A percentile compares a stretch with the other conserved stretches of the same genome.
These are phyloP conservation scores for Myiozetetes cayanensis DNA, from an alignment of 2,113 vertebrate genomes.

Conservation along the genomic window DNA sequence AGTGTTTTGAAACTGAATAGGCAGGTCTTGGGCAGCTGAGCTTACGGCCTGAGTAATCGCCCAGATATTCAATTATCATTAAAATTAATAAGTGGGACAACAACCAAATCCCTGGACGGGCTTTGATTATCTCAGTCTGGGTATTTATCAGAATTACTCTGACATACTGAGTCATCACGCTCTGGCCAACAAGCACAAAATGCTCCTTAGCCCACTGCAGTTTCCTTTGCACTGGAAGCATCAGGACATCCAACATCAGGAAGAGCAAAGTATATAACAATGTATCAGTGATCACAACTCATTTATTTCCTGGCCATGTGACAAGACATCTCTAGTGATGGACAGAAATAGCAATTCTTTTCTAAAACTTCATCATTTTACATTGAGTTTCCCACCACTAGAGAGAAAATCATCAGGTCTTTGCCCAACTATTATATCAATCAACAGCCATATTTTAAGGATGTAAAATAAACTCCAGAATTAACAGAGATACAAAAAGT, in stretches of 20 bases:
- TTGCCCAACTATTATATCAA: background rate
- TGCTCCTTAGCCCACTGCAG: rapidly evolving
- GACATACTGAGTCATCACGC: background rate
- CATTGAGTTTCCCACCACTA: background rate
- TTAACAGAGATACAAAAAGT: background rate
- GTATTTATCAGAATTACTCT: constrained; percentile 22
- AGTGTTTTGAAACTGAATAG: background rate
- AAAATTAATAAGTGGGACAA: constrained; percentile 35
- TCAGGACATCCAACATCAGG: background rate
- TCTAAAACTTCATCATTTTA: background rate
- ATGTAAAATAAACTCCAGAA: constrained; percentile 31
- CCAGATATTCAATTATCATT: constrained; percentile 30
- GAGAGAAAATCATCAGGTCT: background rate
- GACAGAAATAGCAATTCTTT: background rate
- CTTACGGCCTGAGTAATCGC: background rate
- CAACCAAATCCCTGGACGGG: background rate
- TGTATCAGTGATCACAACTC: rapidly evolving
- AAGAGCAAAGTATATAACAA: background rate
- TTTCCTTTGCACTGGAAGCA: background rate
- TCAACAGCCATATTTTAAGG: background rate
- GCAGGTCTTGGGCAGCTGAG: background rate
- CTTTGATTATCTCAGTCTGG: constrained; percentile 14
- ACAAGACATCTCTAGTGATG: background rate
- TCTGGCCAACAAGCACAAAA: background rate
- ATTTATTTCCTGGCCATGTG: background rate